These are phyloP conservation scores for Palythoa grandiflora DNA, from an alignment of 92 coral and sea anemone species.

Conservation along the genomic window DNA sequence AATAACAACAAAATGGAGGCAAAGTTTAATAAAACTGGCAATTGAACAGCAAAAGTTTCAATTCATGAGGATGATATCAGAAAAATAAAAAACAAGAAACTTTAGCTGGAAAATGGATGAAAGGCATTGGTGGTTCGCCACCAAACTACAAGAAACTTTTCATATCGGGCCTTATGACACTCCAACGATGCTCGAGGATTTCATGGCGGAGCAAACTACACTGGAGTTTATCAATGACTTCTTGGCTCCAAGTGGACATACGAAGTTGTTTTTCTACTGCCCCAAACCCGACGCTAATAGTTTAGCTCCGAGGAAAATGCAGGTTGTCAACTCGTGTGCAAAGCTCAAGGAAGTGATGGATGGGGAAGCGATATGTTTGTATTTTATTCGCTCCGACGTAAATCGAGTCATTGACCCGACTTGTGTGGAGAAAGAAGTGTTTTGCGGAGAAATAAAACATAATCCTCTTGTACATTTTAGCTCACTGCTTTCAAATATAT, in stretches of 20 bases:
- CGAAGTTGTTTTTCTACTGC: constrained; percentile 92
- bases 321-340: constrained; percentile 92
- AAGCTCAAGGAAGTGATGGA: constrained; percentile 97
- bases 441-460: constrained; percentile 98
- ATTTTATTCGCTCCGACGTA: constrained; percentile 95
- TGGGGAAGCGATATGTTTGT: constrained; percentile 96
- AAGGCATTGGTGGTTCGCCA: constrained; percentile 99
- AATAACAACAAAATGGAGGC: constrained; percentile 98
- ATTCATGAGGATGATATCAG: background rate
- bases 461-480: constrained; percentile 92
- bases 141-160: constrained; percentile 98
- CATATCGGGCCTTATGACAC: constrained; percentile 96
- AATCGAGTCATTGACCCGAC: constrained; percentile 98
- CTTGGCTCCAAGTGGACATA: constrained; percentile 97
- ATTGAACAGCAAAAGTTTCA: background rate
- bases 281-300: constrained; percentile 93
- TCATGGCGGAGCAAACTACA: constrained; percentile 98
- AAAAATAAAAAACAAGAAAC: background rate
- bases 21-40: constrained; percentile 51
- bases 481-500: constrained; percentile 85
- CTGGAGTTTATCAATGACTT: constrained; percentile 97
- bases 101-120: constrained; percentile 77
- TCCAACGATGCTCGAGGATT: constrained; percentile 99
- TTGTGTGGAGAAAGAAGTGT: constrained; percentile 97
- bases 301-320: constrained; percentile 84